Base-by-base conservation (phyloP, 2,113 vertebrate genomes). In the Galemys pyrenaicus region DNA sequence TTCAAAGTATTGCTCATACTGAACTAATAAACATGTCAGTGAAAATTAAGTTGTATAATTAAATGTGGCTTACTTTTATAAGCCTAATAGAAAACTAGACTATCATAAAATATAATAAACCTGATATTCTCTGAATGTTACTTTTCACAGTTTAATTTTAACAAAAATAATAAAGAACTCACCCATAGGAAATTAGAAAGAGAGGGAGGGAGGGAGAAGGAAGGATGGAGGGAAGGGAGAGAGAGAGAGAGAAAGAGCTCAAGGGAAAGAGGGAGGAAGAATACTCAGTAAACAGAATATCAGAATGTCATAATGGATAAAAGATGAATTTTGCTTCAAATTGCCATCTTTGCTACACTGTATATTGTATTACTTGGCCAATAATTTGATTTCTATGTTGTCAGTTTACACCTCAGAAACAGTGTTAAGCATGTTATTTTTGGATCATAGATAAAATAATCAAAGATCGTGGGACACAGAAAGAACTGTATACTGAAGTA, bases 41-140 rank as follows among this genome's bases (percentile, higher is more conserved):
- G 32, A 78, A 62, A 65, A 75, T 58, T 65, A 71, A 75, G 9
- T 0, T 81, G n/a, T 65, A 3, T 58, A 87, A 64, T 64, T 71
- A n/a, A 94, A 90, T 68, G 15, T 8, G 35, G 44, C 0, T 22
- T 22, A 65, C 67, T 95, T 93, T 17, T 77, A 22, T 67, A 89
- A 46, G 13, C 4, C 9, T 44, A 58, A 62, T 32, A 49, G 67
- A 62, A 70, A n/a, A 2, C 4, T 56, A 49, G 10, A 71, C 80
- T 64, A 56, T 2, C 64, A 12, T 32, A 37, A 62, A 64, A 28
- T 54, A 46, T 32, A 8, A 73, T 6, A 49, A 83, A 83, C 4
- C 4, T 58, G 39, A 74, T 68, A 28, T 11, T 75, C 19, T 58
- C 4, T 60, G n/a, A 62, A 60, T 41, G 9, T 26, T 60, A 65